Conservation (phyloP, 2,113 vertebrate species). For the Apeltes quadracus region DNA sequence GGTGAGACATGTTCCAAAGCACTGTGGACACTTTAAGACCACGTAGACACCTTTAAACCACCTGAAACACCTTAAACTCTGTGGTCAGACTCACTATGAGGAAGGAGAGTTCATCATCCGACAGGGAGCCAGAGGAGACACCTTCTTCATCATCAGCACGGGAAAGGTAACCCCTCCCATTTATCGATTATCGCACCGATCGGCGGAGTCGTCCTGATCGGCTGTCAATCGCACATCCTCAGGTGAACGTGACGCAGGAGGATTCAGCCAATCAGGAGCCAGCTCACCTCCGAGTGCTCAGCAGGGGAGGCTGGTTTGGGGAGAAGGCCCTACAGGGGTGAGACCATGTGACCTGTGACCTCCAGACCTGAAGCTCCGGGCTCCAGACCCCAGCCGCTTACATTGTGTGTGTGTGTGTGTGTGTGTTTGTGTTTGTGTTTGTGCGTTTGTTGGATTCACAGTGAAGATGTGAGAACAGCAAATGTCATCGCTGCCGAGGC, state of each 20-base stretch:
- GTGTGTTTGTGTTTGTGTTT: constrained; percentile 12
- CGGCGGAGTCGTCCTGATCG: neutral
- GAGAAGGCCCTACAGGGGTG: constrained; percentile 71
- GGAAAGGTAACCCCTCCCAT: constrained; percentile 82
- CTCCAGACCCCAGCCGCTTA: neutral
- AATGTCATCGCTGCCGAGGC: constrained; percentile 91
- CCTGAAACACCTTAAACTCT: neutral
- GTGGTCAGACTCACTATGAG: constrained; percentile 92
- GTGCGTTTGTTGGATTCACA: constrained; percentile 57
- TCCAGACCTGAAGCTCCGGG: neutral
- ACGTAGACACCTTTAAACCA: neutral
- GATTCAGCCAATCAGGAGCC: constrained; percentile 56
- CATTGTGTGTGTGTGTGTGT: constrained; percentile 6
- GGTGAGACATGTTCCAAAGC: constrained; percentile 76
- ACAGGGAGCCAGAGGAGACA: constrained; percentile 97
- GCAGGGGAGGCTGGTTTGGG: constrained; percentile 73
- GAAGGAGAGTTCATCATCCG: constrained; percentile 98
- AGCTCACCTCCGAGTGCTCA: constrained; percentile 56
- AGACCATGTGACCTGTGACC: constrained; percentile 25
- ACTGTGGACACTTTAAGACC: neutral
- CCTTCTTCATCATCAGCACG: constrained; percentile 99
- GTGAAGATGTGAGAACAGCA: constrained; percentile 94
- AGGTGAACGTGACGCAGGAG: constrained; percentile 70
- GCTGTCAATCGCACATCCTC: neutral
- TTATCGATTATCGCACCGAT: neutral